A percentile compares a stretch with the other conserved stretches of the same genome.
Conservation (phyloP, 2,797 vertebrate species). For the Micrastur ruficollis region DNA sequence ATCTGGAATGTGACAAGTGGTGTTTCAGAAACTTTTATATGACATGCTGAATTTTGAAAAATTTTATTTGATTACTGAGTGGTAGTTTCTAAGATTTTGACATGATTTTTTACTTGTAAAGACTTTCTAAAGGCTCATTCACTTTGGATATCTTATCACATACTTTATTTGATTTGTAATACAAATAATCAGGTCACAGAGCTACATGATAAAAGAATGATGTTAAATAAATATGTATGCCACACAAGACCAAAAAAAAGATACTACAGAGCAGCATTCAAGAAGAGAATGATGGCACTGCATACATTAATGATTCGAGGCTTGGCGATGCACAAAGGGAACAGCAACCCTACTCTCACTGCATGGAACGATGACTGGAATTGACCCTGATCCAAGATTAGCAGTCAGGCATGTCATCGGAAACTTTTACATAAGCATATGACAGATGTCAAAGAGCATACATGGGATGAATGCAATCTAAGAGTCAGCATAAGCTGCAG, state of each 20-base stretch:
- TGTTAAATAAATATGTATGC: not conserved
- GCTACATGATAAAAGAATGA: not conserved
- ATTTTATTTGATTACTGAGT: not conserved
- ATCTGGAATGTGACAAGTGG: not conserved
- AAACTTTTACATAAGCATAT: slow-evolving; percentile 4
- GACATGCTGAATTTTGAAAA: not conserved
- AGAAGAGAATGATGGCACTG: not conserved
- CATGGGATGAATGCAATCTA: not conserved
- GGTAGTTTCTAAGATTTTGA: not conserved
- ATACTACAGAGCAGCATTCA: not conserved
- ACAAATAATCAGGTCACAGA: not conserved
- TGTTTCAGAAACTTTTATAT: not conserved
- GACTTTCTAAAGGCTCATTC: not conserved
- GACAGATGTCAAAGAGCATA: slow-evolving; percentile 21
- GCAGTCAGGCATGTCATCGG: not conserved
- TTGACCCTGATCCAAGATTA: slow-evolving; percentile 3
- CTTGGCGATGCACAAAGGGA: not conserved
- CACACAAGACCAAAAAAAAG: not conserved
- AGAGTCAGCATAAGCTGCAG: slow-evolving; percentile 6
- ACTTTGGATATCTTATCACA: not conserved
- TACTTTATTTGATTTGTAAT: not conserved
- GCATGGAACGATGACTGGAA: not conserved
- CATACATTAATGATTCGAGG: not conserved
- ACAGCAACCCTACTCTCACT: not conserved
- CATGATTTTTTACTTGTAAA: not conserved